These are phyloP conservation scores for Troilus luridus DNA, from an alignment of 2,888 invertebrate genomes.

Conservation along the genomic window DNA sequence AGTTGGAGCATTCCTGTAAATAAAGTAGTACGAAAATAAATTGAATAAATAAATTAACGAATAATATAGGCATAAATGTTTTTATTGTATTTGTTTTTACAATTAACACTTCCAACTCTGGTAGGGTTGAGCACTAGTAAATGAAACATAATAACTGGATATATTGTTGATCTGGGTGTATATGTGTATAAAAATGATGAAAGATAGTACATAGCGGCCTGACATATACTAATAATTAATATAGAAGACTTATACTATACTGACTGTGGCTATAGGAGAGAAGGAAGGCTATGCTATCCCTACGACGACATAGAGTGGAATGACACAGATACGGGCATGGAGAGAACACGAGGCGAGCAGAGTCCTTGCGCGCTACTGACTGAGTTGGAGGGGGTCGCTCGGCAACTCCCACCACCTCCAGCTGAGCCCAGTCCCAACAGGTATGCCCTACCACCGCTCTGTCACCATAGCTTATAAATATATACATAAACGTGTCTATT, in stretches of 20 bases:
- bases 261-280: background rate
- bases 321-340: background rate
- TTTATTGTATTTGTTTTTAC: background rate
- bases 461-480: too few species aligned
- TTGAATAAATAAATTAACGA: too few species aligned
- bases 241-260: background rate
- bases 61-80: too few species aligned
- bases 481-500: background rate
- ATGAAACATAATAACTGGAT: background rate
- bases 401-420: slow-evolving; percentile 43
- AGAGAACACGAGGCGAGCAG: background rate
- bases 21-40: too few species aligned
- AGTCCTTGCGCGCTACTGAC: slow-evolving; percentile 36
- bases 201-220: background rate
- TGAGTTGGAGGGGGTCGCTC: background rate
- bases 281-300: background rate
- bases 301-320: slow-evolving; percentile 19
- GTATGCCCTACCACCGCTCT: background rate
- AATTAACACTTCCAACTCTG: background rate
- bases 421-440: background rate
- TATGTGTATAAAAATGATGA: background rate
- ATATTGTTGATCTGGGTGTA: background rate
- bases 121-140: background rate
- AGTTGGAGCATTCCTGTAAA: too few species aligned
- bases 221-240: background rate